A percentile compares a stretch with the other conserved stretches of the same genome.
Evolutionary conservation across 92 coral and sea anemone species (phyloP).

Genomic region (Epizoanthus illoricatus): DNA sequence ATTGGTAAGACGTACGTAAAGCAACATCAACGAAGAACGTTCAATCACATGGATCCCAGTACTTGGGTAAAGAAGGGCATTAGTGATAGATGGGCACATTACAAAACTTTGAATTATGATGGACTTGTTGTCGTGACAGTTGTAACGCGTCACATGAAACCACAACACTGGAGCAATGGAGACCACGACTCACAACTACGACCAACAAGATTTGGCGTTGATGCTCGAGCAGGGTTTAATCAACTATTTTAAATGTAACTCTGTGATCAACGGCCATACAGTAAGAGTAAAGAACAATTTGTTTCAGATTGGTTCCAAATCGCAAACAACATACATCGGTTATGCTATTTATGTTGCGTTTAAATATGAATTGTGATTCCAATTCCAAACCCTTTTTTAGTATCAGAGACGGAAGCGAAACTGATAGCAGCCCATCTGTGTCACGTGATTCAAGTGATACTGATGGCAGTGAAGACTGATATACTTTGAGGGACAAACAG

Average conservation of each 20-base stretch:
- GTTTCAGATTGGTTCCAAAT: not conserved
- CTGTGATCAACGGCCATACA: not conserved
- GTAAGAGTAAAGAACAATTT: not conserved
- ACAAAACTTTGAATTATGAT: not conserved
- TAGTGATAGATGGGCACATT: not conserved
- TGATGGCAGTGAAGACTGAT: too few species aligned
- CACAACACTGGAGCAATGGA: too few species aligned
- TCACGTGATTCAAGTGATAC: too few species aligned
- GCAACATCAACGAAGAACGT: not conserved
- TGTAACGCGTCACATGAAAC: not conserved
- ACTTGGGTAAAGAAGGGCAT: not conserved
- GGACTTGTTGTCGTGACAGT: not conserved
- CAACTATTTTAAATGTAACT: not conserved
- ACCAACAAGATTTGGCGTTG: not conserved
- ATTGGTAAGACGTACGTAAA: not conserved
- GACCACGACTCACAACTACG: not conserved
- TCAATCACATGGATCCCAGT: not conserved
- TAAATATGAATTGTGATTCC: too few species aligned
- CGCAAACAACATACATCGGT: too few species aligned
- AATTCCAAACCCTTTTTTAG: too few species aligned
- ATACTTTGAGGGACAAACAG: too few species aligned
- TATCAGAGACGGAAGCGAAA: too few species aligned
- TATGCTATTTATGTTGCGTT: too few species aligned
- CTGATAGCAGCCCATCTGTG: too few species aligned
- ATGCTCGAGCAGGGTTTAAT: constrained; percentile 9